Percentiles rank a stretch among this genome's conserved stretches.
Conservation (phyloP, 37 sponge, comb jelly and placozoan genomes). For the Tethya wilhelma region DNA sequence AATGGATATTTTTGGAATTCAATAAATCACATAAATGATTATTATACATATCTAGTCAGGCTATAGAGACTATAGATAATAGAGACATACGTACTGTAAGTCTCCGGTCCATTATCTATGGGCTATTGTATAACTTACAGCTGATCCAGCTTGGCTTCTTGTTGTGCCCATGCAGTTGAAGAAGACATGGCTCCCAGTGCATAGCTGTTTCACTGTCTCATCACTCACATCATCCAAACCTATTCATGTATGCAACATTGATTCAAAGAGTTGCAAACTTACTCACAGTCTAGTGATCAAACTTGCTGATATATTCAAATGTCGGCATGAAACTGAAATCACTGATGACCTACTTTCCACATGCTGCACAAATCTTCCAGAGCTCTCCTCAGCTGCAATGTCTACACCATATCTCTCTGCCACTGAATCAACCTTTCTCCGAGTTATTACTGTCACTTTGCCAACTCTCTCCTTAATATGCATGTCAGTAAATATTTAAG, state of each 20-base stretch:
- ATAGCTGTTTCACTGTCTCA: conserved; percentile 54
- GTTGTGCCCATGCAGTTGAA: conserved; percentile 77
- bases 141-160: conserved; percentile 63
- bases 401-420: conserved; percentile 44
- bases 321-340: neutral
- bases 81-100: too few species aligned
- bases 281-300: too few species aligned
- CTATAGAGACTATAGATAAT: too few species aligned
- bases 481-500: neutral
- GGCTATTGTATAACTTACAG: conserved; percentile 34
- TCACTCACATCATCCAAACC: conserved; percentile 67
- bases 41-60: too few species aligned
- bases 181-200: conserved; percentile 60
- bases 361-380: conserved; percentile 64
- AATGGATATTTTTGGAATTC: neutral
- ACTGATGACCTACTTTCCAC: conserved; percentile 33
- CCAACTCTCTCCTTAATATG: conserved; percentile 26
- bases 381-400: conserved; percentile 35
- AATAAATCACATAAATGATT: too few species aligned
- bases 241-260: neutral
- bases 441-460: conserved; percentile 49
- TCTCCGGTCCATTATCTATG: too few species aligned
- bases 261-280: too few species aligned
- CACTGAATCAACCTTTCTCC: conserved; percentile 42
- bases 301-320: too few species aligned